Evolutionary conservation across 2,797 vertebrate species (phyloP), one percentile per base, ranked within the genome.

Genomic region (Cygnus olor): DNA sequence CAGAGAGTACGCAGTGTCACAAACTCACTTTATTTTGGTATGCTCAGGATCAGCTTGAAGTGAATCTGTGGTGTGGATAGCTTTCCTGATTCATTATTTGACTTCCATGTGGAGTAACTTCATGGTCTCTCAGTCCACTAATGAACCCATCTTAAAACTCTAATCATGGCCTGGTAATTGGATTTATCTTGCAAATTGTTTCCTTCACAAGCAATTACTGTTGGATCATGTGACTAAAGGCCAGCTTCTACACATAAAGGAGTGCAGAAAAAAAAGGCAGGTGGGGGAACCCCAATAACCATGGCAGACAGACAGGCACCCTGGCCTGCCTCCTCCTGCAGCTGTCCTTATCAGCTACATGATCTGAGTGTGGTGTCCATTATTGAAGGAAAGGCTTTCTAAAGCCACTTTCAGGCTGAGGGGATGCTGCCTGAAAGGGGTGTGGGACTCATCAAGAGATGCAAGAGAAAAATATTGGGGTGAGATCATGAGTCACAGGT

Each of bases 1-100:
- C 91, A 89, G 80, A 60, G 85, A 80, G 15, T 94, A 69, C 64
- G 65, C 84, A 92, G 64, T 93, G 89, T 92, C 85, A 90, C 38
- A 95, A 95, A 96, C 96, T 83, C 40, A 9, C 63, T 91, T 88
- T 63, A 83, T 81, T 89, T 93, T 80, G 54, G 34, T 68, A 64
- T 27, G 60, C 72, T 88, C 54, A 63, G 16, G 74, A 80, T 89
- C 69, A 94, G 34, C 58, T 68, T 82, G 66, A 93, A 54, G 51
- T 51, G 72, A 66, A 76, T 91, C 61, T 86, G 51, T 76, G 71
- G 45, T 34, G 71, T 89, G 76, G 47, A 8, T 78, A 83, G 38
- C n/a, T 89, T 57, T 88, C 60, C 49, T 64, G 64, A 89, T 64
- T 27, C 2, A 2, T 49, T 73, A 68, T 78, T 93, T 36, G 68